Percentiles rank a stretch among this genome's conserved stretches.
These are phyloP conservation scores for Zosterops lateralis DNA, from an alignment of 2,113 vertebrate species.

Conservation along the genomic window DNA sequence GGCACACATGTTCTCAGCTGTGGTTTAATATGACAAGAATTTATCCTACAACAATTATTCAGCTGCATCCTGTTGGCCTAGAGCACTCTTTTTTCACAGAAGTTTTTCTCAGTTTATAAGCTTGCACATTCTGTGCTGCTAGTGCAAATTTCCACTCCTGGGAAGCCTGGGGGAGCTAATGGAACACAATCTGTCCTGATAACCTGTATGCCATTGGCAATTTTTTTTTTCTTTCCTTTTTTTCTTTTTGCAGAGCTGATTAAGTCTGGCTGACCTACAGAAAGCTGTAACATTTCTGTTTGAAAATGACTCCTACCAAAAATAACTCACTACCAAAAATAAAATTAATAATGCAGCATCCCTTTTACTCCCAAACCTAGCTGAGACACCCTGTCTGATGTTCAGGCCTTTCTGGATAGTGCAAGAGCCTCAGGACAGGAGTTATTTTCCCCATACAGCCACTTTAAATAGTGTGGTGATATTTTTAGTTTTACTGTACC, in stretches of 20 bases:
- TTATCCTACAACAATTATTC: not conserved
- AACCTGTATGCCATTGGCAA: not conserved
- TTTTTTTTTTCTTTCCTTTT: not conserved
- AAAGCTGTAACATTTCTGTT: not conserved
- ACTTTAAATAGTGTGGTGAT: not conserved
- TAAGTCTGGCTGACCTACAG: not conserved
- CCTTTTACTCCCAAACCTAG: not conserved
- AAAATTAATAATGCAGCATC: not conserved
- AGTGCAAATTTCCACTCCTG: not conserved
- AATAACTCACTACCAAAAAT: not conserved
- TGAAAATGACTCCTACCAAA: not conserved
- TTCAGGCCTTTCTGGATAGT: not conserved
- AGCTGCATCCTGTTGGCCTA: not conserved
- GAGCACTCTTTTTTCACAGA: not conserved
- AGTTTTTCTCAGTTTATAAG: not conserved
- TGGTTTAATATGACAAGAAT: not conserved
- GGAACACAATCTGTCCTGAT: not conserved
- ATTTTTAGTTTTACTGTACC: conserved; percentile 33
- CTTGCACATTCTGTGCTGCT: not conserved
- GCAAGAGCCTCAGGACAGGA: not conserved
- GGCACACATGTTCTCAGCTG: not conserved
- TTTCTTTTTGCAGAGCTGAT: not conserved
- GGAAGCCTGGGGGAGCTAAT: not conserved
- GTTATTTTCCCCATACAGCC: not conserved
- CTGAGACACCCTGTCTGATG: not conserved